A percentile compares a stretch with the other conserved stretches of the same genome.
phyloP scores from a whole-genome alignment of 2,888 invertebrate species.

The Seira musarum region DNA sequence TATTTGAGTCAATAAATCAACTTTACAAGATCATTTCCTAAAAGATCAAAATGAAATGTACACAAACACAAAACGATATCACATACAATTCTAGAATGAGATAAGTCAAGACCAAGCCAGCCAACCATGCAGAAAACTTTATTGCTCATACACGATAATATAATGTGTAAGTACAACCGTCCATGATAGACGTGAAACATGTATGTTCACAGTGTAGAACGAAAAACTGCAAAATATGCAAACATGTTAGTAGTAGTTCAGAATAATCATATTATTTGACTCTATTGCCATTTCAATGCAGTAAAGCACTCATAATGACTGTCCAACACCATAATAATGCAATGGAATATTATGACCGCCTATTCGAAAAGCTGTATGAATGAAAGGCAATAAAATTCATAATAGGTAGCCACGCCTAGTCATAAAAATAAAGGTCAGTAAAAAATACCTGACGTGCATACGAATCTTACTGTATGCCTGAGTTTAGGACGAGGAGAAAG shows the following conservation, averaged over 20 bases:
- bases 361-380: slow-evolving; percentile 21
- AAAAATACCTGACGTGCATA: slow-evolving; percentile 35
- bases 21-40: background rate
- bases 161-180: background rate
- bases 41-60: slow-evolving; percentile 9
- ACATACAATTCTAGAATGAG: background rate
- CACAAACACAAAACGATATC: slow-evolving; percentile 1
- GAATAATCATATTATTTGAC: background rate
- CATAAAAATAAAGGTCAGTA: slow-evolving; percentile 54
- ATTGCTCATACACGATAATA: background rate
- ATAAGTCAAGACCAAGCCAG: background rate
- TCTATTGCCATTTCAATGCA: slow-evolving; percentile 3
- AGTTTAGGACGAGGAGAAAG: background rate
- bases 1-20: background rate
- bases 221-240: background rate
- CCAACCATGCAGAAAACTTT: background rate
- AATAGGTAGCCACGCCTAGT: slow-evolving; percentile 56
- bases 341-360: slow-evolving; percentile 3
- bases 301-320: background rate
- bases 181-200: background rate
- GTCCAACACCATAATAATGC: slow-evolving; percentile 7
- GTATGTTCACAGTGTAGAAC: background rate
- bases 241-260: background rate
- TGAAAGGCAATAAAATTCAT: slow-evolving; percentile 59
- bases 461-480: slow-evolving; percentile 5